phyloP scores from a whole-genome alignment of 2,797 vertebrate species.

The Kryptopterus vitreolus region DNA sequence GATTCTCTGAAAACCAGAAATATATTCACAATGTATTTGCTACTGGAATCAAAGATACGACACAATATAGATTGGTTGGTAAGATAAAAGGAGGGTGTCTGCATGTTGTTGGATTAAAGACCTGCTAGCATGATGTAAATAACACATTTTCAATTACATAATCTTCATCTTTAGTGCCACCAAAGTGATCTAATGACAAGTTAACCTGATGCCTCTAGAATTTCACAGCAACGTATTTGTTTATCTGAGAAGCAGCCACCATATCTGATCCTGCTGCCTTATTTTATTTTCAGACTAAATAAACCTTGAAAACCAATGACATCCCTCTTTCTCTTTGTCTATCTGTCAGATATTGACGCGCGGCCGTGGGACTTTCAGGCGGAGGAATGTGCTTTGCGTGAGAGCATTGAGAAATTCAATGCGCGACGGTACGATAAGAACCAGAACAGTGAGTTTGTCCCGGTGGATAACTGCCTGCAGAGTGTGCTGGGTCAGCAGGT shows the following conservation, averaged over 20 bases:
- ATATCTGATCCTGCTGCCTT: neutral
- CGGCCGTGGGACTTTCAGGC: slow-evolving; percentile 98
- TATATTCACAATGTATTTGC: neutral
- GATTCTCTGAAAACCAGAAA: neutral
- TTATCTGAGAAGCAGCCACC: neutral
- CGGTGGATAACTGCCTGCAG: slow-evolving; percentile 96
- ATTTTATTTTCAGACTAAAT: neutral
- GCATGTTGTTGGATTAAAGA: no score
- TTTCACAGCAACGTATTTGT: neutral
- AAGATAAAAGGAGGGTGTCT: neutral
- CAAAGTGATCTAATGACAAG: no score
- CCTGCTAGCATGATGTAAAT: no score
- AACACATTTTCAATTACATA: no score
- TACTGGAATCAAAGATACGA: neutral
- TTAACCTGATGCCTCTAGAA: no score
- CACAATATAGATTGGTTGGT: neutral
- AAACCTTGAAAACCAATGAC: neutral
- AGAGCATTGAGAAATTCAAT: slow-evolving; percentile 94
- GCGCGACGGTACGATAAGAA: slow-evolving; percentile 85
- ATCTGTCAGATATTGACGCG: slow-evolving; percentile 85
- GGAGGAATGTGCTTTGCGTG: slow-evolving; percentile 91
- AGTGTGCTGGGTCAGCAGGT: slow-evolving; percentile 90
- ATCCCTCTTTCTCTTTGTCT: neutral
- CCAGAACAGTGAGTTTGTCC: slow-evolving; percentile 82
- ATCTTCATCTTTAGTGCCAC: no score